phyloP scores from a whole-genome alignment of 2,888 invertebrate species.

The Pocota personata region DNA sequence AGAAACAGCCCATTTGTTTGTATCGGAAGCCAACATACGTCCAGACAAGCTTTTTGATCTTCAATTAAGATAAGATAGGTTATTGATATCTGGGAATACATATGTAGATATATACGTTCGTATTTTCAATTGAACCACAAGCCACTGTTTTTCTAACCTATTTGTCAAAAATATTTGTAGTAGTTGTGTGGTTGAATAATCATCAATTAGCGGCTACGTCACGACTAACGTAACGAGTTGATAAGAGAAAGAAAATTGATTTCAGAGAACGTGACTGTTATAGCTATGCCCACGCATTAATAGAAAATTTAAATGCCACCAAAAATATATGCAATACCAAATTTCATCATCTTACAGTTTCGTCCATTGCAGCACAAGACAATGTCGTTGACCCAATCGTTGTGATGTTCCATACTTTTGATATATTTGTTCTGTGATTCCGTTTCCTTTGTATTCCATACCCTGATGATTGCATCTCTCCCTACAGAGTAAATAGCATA shows the following conservation, averaged over 20 bases:
- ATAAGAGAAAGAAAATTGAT: slow-evolving; percentile 19
- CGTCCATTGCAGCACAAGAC: slow-evolving; percentile 98
- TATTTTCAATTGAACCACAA: neutral
- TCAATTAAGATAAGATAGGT: too few relatives aligned
- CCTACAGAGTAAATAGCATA: slow-evolving; percentile 83
- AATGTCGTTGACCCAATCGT: slow-evolving; percentile 99
- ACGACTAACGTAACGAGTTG: neutral
- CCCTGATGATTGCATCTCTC: slow-evolving; percentile 97
- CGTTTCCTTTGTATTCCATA: slow-evolving; percentile 88
- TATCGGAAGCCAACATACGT: too few relatives aligned
- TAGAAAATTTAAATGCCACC: neutral
- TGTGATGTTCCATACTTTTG: slow-evolving; percentile 99
- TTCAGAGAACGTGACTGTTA: slow-evolving; percentile 2
- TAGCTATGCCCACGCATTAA: neutral
- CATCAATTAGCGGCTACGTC: neutral
- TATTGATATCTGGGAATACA: too few relatives aligned
- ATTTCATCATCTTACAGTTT: slow-evolving; percentile 88
- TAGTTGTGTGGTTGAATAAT: neutral
- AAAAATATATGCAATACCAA: neutral
- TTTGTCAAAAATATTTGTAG: neutral
- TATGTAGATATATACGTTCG: too few relatives aligned
- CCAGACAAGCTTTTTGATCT: too few relatives aligned
- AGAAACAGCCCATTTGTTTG: too few relatives aligned
- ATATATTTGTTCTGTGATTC: slow-evolving; percentile 90
- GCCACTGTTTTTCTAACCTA: too few relatives aligned